phyloP scores from a whole-genome alignment of 2,888 invertebrate genomes.

The Caenorhabditis drosophilae region DNA sequence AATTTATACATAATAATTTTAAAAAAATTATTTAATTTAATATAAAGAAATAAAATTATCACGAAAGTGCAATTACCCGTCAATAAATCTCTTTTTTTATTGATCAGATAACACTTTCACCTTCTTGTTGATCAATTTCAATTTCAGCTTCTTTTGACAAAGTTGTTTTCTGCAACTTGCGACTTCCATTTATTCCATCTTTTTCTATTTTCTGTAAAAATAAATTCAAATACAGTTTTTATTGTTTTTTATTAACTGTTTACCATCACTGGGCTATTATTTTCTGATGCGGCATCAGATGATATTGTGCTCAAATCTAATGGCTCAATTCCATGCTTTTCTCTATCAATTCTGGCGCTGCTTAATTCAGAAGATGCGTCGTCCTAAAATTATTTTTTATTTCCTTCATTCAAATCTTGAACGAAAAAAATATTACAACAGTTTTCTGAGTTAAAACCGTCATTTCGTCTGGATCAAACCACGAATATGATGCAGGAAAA shows the following conservation, averaged over 20 bases:
- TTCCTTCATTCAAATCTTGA: not conserved
- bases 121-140: not conserved
- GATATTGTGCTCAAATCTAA: slow-evolving; percentile 15
- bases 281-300: not conserved
- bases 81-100: no score
- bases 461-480: slow-evolving; percentile 26
- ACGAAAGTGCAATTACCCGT: no score
- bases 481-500: slow-evolving; percentile 18
- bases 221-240: not conserved
- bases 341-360: slow-evolving; percentile 11
- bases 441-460: slow-evolving; percentile 15
- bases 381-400: not conserved
- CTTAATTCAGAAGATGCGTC: not conserved
- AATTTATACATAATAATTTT: no score
- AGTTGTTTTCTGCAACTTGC: not conserved
- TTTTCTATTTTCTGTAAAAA: not conserved
- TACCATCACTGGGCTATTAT: slow-evolving; percentile 3
- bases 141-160: not conserved
- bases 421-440: not conserved
- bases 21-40: no score
- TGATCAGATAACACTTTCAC: slow-evolving; percentile 5
- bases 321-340: slow-evolving; percentile 18
- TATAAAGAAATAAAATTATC: no score
- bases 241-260: not conserved
- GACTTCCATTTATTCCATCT: not conserved